These are phyloP conservation scores for Cataglyphis cursor DNA, from an alignment of 2,888 invertebrate species.

Conservation along the genomic window DNA sequence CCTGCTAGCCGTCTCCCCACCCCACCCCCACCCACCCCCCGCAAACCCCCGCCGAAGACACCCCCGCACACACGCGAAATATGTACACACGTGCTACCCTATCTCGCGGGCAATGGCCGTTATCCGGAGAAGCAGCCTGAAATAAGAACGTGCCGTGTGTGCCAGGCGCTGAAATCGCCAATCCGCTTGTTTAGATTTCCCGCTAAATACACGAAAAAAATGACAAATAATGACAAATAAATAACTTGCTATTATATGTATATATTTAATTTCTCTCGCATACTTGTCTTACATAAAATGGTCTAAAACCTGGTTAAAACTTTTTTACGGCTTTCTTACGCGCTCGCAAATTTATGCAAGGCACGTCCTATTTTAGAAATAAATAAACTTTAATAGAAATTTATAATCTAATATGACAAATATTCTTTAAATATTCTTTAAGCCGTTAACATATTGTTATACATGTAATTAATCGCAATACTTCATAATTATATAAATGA, in stretches of 20 bases:
- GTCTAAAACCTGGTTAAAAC: background rate
- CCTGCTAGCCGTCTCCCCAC: background rate
- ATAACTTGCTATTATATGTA: background rate
- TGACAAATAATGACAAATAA: background rate
- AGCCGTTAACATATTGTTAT: background rate
- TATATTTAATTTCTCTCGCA: background rate
- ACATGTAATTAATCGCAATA: background rate
- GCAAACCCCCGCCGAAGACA: conserved; percentile 65
- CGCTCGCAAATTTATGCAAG: background rate
- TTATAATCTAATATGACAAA: background rate
- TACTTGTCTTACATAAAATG: background rate
- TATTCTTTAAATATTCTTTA: background rate
- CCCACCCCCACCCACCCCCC: background rate
- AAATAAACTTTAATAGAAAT: background rate
- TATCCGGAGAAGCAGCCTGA: conserved; percentile 79
- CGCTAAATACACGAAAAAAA: conserved; percentile 71
- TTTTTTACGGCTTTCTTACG: background rate
- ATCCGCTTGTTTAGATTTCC: conserved; percentile 66
- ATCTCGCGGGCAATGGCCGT: conserved; percentile 80
- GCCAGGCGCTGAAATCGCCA: conserved; percentile 57
- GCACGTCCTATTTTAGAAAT: background rate
- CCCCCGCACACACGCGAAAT: conserved; percentile 63
- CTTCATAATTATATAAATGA: background rate
- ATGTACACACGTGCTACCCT: conserved; percentile 69
- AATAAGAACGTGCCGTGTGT: conserved; percentile 80